A percentile compares a stretch with the other conserved stretches of the same genome.
Evolutionary conservation across 2,113 vertebrate genomes (phyloP).

Genomic region (Merops nubicus): DNA sequence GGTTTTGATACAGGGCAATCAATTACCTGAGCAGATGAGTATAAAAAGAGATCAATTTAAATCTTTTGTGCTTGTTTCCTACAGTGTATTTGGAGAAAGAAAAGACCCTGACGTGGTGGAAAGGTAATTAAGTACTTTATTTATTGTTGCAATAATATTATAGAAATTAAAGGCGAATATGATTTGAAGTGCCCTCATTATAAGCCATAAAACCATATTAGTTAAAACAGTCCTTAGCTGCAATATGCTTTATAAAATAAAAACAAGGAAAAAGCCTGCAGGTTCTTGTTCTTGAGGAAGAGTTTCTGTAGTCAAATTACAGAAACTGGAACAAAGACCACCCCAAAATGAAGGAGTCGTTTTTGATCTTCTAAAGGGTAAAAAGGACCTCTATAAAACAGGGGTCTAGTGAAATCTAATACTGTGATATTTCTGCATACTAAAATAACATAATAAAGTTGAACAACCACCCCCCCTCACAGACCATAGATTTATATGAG

Average conservation of each 20-base stretch:
- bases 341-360: not conserved
- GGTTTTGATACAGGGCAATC: conserved; percentile 32
- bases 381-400: not conserved
- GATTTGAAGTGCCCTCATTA: conserved; percentile 58
- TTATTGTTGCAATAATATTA: conserved; percentile 49
- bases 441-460: conserved; percentile 39
- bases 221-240: conserved; percentile 38
- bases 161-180: conserved; percentile 53
- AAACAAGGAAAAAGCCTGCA: not conserved
- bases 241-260: not conserved
- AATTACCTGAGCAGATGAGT: conserved; percentile 52
- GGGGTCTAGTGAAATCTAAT: conserved; percentile 15
- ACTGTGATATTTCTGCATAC: conserved; percentile 41
- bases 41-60: conserved; percentile 48
- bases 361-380: not conserved
- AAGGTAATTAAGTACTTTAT: conserved; percentile 54
- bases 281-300: not conserved
- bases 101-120: not conserved
- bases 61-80: conserved; percentile 33
- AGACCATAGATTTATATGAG: conserved; percentile 23
- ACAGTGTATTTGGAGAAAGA: conserved; percentile 23
- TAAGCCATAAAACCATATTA: conserved; percentile 41
- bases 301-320: conserved; percentile 3
- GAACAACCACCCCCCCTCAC: not conserved
- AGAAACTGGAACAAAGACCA: not conserved